Percentiles rank a stretch among this genome's conserved stretches.
Conservation (phyloP, 2,797 vertebrate species). For the Streptopelia turtur region DNA sequence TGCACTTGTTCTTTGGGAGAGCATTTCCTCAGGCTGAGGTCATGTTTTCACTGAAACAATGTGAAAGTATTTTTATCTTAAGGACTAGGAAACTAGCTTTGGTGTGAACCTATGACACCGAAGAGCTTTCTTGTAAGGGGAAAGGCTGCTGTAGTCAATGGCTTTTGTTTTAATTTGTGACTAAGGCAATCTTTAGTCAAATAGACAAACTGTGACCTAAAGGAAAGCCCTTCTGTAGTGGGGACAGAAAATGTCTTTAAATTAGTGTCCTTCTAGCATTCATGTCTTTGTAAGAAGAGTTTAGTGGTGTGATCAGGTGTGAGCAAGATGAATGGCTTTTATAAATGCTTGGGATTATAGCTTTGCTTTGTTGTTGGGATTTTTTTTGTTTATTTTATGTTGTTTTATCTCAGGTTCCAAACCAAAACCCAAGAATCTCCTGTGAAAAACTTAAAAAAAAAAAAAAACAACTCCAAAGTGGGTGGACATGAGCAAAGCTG, state of each 20-base stretch:
- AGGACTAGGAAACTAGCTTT: not conserved
- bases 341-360: not conserved
- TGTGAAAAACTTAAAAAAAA: not conserved
- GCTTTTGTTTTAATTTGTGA: not conserved
- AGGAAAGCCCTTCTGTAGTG: not conserved
- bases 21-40: not conserved
- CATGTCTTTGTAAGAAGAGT: not conserved
- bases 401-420: not conserved
- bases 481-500: not conserved
- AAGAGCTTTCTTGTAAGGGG: not conserved
- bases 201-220: not conserved
- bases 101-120: not conserved
- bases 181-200: not conserved
- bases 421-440: not conserved
- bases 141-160: not conserved
- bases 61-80: not conserved
- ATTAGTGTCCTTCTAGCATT: not conserved
- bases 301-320: not conserved
- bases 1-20: not conserved
- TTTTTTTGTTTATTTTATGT: not conserved
- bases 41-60: not conserved
- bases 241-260: not conserved
- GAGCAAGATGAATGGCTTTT: not conserved
- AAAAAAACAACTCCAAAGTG: not conserved
- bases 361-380: not conserved